Evolutionary conservation across 2,888 invertebrate genomes (phyloP), one percentile per base, ranked within the genome.

Genomic region (Polymixis flavicincta): DNA sequence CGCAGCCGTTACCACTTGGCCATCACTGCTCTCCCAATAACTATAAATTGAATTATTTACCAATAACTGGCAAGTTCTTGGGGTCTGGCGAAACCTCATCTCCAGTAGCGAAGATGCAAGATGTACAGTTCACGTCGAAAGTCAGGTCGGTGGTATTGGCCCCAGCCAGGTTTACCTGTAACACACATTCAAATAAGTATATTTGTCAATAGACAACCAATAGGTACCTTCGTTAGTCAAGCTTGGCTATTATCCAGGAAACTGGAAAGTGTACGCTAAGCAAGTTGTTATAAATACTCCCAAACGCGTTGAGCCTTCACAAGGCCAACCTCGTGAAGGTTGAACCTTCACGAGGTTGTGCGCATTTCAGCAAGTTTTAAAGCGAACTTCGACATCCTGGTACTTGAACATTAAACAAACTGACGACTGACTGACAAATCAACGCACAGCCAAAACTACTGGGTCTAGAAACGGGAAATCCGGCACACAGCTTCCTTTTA

Each of bases 121-220:
- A 88, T 2, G 90, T 87, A 78, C 96, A 96, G 6, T 92, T 89
- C 19, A 96, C 94, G 85, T 95, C 94, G 88, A 96, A 96, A 0
- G 89, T 90, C 9, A 96, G 80, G n/a, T 89, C 86, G 28, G 91
- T 91, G 0, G 78, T 73, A 60, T 93, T 92, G 9, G 90, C 88
- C 6, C 54, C 65, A 0, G 86, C 84, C 48, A 94, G 74, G 32
- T 55, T 78, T 4, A 93, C 90, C 96, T 96, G 91, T 42, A 50
- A 71, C 17, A 74, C 1, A 55, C 1, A 48, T 42, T 32, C 7
- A 52, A 72, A 57, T 50, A 22, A 22, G 2, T 54, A 1, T 52
- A 11, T 28, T 25, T 25, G 9, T 14, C 19, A 42, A 63, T 19
- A 37, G 6, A 0, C 17, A 13, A 22, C 22, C 17, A n/a, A 7